Evolutionary conservation across 1,140 invertebrate species (phyloP).

Genomic region (Saccostrea echinata): DNA sequence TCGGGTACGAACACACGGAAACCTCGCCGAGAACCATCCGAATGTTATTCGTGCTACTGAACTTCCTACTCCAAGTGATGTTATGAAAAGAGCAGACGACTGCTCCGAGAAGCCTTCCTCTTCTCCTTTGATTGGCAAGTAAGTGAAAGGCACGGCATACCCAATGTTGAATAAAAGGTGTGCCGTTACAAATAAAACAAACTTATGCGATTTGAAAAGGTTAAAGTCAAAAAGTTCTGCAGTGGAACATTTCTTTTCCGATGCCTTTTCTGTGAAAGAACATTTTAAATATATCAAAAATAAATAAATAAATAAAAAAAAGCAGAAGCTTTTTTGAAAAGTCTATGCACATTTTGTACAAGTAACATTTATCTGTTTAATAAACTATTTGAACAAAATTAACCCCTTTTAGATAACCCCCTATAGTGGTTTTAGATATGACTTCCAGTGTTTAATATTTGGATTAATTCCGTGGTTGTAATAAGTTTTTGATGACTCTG

Average conservation of each 20-base stretch:
- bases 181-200: not conserved
- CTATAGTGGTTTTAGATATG: too few species aligned
- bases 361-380: too few species aligned
- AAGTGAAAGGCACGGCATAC: not conserved
- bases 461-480: not conserved
- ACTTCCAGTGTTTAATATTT: not conserved
- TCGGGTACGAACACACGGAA: not conserved
- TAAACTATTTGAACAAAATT: too few species aligned
- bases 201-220: not conserved
- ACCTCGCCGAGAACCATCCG: constrained; percentile 9
- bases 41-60: not conserved
- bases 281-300: not conserved
- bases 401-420: too few species aligned
- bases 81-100: not conserved
- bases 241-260: not conserved
- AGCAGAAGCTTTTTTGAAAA: not conserved
- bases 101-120: not conserved
- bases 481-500: not conserved
- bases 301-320: not conserved
- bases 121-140: not conserved
- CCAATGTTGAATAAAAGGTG: constrained; percentile 1
- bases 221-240: not conserved
- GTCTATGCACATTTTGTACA: too few species aligned
- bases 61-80: not conserved
- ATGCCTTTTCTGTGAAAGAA: not conserved